phyloP scores from a whole-genome alignment of 2,888 invertebrate genomes.

The Incurvaria masculella region DNA sequence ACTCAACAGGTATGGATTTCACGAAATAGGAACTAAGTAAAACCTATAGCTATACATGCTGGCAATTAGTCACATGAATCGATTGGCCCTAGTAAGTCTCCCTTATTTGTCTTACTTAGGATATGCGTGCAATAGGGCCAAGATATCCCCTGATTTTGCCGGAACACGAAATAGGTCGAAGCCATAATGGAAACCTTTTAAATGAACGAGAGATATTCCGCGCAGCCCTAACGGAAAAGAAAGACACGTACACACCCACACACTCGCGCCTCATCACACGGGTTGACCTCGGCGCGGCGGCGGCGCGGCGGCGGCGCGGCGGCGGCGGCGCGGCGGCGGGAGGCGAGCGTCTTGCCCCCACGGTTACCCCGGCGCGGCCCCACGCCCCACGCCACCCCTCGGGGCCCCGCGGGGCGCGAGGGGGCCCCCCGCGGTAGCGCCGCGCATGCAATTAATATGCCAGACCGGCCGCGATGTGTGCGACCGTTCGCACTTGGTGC shows the following conservation, averaged over 20 bases:
- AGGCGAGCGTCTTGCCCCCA: conserved; percentile 16
- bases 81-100: too few species aligned
- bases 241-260: conserved; percentile 41
- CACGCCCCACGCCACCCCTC: conserved; percentile 14
- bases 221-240: too few species aligned
- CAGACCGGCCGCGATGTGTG: conserved; percentile 47
- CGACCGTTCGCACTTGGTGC: conserved; percentile 24
- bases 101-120: too few species aligned
- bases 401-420: conserved; percentile 23
- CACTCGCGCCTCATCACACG: conserved; percentile 45
- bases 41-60: too few species aligned
- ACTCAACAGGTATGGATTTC: too few species aligned
- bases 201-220: too few species aligned
- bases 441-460: conserved; percentile 57
- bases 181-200: too few species aligned
- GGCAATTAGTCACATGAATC: too few species aligned
- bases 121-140: too few species aligned
- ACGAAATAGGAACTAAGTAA: too few species aligned
- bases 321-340: conserved; percentile 43
- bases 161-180: too few species aligned
- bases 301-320: conserved; percentile 28
- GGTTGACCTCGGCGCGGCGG: conserved; percentile 52
- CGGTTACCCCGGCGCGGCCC: not conserved
- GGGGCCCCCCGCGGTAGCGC: conserved; percentile 35
- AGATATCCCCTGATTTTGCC: too few species aligned